Base-by-base conservation (phyloP, 1,140 invertebrate genomes). In the Caenorhabditis remanei region DNA sequence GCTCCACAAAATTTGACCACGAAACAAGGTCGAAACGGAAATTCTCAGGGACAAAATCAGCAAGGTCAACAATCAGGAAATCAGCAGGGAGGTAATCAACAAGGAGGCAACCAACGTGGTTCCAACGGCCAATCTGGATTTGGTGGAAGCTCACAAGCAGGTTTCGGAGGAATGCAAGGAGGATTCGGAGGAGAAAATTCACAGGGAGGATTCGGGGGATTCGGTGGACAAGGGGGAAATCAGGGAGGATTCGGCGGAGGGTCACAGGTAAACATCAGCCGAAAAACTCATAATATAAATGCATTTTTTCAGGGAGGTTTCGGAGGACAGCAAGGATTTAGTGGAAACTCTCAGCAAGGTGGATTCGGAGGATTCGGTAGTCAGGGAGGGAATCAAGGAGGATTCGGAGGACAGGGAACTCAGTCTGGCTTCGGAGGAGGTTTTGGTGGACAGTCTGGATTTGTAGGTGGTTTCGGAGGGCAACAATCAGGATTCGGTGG, bases 1-100 rank as follows among this genome's bases (percentile, higher is more conserved):
- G 46, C 46, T 53, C 71, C 71, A 21, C 43, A 79, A n/a, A n/a
- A 48, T 48, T 48, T 71, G 43, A 71, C 65, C 19, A 46, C 71
- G 7, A 79, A 50, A 14, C 43, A 79, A 41, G 14, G n/a, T 3
- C 21, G 41, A 50, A 79, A 41, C 0, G 46, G 46, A 50, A 79
- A 50, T 79, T 24, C 43, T 24, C 71, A 43, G 8, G 24, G 46
- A 24, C 46, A 50, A 46, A 79, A 21, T 32, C 43, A 79, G n/a
- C 46, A 79, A 50, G 9, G n/a, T 13, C 65, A 46, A 46, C 43
- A 43, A 71, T 41, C 5, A 58, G 16, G n/a, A n/a, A 21, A 19
- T n/a, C 56, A 58, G n/a, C 56, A 58, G 56, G 56, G 56, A n/a
- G 55, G 55, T 19, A 58, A 58, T 19, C 61, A 63, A 32, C 21